These are phyloP conservation scores for Drosophila trapezifrons DNA, from an alignment of 1,140 invertebrate species.

Conservation along the genomic window DNA sequence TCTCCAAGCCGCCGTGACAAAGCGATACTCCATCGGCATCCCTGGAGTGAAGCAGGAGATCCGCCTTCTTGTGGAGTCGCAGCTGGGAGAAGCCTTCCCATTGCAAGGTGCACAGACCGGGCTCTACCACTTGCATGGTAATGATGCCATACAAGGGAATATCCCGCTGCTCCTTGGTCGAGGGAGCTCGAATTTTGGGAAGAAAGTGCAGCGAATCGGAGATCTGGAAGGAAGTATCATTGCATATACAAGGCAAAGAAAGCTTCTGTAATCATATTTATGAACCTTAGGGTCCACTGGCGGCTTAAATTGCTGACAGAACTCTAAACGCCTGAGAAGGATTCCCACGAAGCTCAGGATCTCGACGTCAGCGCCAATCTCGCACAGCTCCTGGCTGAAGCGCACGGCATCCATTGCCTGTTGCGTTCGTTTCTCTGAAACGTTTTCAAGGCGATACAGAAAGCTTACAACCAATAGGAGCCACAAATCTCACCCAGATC, in stretches of 20 bases:
- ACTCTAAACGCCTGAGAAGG: constrained; percentile 87
- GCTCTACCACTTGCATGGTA: constrained; percentile 86
- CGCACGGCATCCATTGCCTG: constrained; percentile 85
- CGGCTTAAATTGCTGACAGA: constrained; percentile 85
- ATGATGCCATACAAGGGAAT: constrained; percentile 85
- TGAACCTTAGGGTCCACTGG: constrained; percentile 82
- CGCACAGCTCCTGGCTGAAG: constrained; percentile 87
- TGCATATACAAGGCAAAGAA: background rate
- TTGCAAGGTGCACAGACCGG: constrained; percentile 85
- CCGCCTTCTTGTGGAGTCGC: constrained; percentile 85
- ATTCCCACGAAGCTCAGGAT: constrained; percentile 87
- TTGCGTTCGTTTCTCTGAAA: constrained; percentile 76
- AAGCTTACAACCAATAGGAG: background rate
- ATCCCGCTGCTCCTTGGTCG: constrained; percentile 77
- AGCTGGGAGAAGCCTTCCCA: constrained; percentile 84
- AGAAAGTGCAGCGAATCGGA: constrained; percentile 85
- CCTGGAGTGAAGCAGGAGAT: constrained; percentile 85
- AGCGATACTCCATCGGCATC: constrained; percentile 85
- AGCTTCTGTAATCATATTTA: too few relatives aligned
- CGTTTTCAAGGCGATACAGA: background rate
- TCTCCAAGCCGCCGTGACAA: constrained; percentile 85
- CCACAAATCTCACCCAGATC: constrained; percentile 85
- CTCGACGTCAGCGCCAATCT: constrained; percentile 88
- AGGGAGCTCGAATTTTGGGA: constrained; percentile 84
- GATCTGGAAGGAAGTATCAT: constrained; percentile 49